phyloP scores from a whole-genome alignment of 2,113 vertebrate genomes.

The Gulo gulo region DNA sequence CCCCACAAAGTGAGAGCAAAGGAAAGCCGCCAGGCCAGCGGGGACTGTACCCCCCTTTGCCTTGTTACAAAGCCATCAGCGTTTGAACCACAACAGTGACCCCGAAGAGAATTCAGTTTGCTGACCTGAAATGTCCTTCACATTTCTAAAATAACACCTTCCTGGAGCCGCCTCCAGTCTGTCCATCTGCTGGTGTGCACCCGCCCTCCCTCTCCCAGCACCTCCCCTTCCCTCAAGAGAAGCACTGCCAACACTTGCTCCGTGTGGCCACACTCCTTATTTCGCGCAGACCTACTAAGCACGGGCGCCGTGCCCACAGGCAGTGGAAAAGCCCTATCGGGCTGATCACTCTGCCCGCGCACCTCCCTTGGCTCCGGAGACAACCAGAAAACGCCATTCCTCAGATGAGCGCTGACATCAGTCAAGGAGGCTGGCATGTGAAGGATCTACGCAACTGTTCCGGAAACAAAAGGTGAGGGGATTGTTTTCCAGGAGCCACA shows the following conservation, averaged over 20 bases:
- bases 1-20: background rate
- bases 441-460: background rate
- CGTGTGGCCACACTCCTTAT: background rate
- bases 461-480: background rate
- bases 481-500: background rate
- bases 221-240: background rate
- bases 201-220: background rate
- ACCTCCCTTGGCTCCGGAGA: background rate
- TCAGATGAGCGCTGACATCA: background rate
- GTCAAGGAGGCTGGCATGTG: background rate
- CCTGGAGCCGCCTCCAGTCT: background rate
- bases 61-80: background rate
- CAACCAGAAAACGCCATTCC: background rate
- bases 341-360: background rate
- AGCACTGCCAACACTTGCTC: background rate
- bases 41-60: background rate
- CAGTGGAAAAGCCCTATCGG: background rate
- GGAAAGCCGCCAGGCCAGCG: accelerated
- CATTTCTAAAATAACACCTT: background rate
- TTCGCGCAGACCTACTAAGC: background rate
- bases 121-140: slow-evolving; percentile 14
- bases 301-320: background rate
- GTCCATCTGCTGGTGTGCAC: accelerated
- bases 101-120: background rate
- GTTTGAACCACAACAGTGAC: background rate